Conservation (phyloP, 2,888 invertebrate genomes). For the Buathra laborator region DNA sequence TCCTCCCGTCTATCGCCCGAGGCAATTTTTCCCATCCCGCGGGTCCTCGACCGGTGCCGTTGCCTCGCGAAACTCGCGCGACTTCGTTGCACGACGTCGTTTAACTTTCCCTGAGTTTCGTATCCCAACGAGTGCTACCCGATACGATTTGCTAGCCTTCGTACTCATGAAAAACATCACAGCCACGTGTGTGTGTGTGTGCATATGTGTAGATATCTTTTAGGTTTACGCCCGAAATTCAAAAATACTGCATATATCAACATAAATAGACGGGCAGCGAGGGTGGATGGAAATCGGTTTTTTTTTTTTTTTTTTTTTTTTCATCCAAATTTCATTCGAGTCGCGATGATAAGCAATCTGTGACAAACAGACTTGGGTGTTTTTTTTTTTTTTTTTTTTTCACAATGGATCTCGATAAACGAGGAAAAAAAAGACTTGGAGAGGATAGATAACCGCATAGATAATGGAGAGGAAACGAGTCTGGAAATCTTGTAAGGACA, state of each 20-base stretch:
- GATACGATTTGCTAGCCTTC: neutral
- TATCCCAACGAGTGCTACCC: slow-evolving; percentile 11
- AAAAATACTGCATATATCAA: slow-evolving; percentile 21
- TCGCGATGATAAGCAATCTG: neutral
- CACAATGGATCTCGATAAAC: neutral
- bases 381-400: neutral
- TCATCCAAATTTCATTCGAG: neutral
- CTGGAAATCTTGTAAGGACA: slow-evolving; percentile 15
- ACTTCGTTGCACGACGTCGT: slow-evolving; percentile 31
- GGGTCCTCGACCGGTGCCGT: slow-evolving; percentile 5
- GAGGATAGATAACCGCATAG: slow-evolving; percentile 1
- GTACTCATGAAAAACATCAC: neutral
- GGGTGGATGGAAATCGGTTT: slow-evolving; percentile 9
- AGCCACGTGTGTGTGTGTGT: neutral
- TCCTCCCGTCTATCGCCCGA: slow-evolving; percentile 14
- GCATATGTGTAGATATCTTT: neutral
- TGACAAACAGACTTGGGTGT: neutral
- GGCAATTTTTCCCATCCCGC: slow-evolving; percentile 19
- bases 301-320: slow-evolving; percentile 32
- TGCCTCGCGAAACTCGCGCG: slow-evolving; percentile 15
- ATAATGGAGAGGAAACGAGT: slow-evolving; percentile 28
- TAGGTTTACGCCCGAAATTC: neutral
- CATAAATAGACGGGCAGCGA: slow-evolving; percentile 31
- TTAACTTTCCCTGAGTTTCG: slow-evolving; percentile 61
- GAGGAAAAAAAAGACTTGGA: neutral